phyloP scores from a whole-genome alignment of 1,140 invertebrate species.

The Drosophila nannoptera region DNA sequence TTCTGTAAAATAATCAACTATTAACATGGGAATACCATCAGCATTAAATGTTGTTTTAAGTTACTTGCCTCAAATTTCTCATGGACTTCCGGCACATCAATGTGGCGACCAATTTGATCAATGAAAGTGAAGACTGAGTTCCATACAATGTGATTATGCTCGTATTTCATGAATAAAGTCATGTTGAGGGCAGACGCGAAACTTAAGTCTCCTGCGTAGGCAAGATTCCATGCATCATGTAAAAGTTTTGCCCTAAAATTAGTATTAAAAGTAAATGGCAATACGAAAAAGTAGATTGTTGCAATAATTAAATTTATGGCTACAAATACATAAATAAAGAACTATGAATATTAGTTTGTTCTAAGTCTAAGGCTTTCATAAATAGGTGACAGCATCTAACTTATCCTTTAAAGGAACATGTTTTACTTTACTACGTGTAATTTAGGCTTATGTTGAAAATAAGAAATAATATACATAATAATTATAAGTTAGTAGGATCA shows the following conservation, averaged over 20 bases:
- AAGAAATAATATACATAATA: too few relatives aligned
- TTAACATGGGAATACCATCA: not conserved
- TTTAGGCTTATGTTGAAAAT: too few relatives aligned
- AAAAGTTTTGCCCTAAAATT: conserved; percentile 84
- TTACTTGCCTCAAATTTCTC: conserved; percentile 84
- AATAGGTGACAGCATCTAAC: too few relatives aligned
- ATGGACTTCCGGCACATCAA: conserved; percentile 83
- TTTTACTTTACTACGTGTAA: too few relatives aligned
- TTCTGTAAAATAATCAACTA: conserved; percentile 79
- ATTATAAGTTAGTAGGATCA: conserved; percentile 16
- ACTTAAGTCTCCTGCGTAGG: conserved; percentile 86
- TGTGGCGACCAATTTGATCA: conserved; percentile 86
- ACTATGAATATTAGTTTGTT: not conserved
- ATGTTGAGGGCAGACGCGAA: conserved; percentile 86
- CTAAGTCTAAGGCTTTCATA: too few relatives aligned
- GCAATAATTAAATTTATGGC: too few relatives aligned
- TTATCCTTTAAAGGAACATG: too few relatives aligned
- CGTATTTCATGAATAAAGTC: conserved; percentile 86
- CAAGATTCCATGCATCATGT: conserved; percentile 89
- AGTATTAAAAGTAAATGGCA: conserved; percentile 13
- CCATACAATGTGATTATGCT: conserved; percentile 87
- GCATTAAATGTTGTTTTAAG: not conserved
- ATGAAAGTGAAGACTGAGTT: conserved; percentile 88
- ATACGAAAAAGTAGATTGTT: not conserved
- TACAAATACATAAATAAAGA: not conserved